These are phyloP conservation scores for Sarcophaga subvicina DNA, from an alignment of 2,888 invertebrate genomes.

Conservation along the genomic window DNA sequence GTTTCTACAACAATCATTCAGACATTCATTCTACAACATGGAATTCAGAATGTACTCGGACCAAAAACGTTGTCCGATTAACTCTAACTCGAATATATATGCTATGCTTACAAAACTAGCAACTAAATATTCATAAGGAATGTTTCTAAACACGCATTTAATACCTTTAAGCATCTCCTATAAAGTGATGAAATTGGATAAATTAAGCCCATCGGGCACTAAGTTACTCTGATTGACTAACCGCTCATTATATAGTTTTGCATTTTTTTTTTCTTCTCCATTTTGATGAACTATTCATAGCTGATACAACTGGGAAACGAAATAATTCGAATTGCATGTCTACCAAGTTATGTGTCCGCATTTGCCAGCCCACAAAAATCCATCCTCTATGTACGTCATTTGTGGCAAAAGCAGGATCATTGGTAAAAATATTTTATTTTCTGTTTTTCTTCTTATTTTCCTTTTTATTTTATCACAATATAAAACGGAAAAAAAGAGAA, in stretches of 20 bases:
- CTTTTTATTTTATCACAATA: not conserved
- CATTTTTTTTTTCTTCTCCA: not conserved
- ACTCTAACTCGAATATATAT: no score
- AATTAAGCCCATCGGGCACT: not conserved
- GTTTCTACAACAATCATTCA: no score
- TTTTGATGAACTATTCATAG: not conserved
- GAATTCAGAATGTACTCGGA: no score
- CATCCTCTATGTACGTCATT: not conserved
- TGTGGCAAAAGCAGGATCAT: conserved; percentile 30
- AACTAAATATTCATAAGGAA: no score
- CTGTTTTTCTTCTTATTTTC: not conserved
- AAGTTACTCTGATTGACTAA: not conserved
- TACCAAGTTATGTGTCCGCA: not conserved
- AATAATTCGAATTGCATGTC: conserved; percentile 16
- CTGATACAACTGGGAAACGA: conserved; percentile 4
- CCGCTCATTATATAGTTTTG: not conserved
- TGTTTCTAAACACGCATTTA: not conserved
- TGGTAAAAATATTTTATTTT: not conserved
- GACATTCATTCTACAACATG: no score
- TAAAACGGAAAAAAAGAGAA: not conserved
- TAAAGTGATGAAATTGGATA: not conserved
- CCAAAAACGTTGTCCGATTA: no score
- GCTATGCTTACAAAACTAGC: no score
- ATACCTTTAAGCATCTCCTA: not conserved
- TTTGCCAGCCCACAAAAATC: conserved; percentile 12